Percentiles rank a stretch among this genome's conserved stretches.
Conservation (phyloP, 2,888 invertebrate genomes). For the Hoplodrina ambigua region DNA sequence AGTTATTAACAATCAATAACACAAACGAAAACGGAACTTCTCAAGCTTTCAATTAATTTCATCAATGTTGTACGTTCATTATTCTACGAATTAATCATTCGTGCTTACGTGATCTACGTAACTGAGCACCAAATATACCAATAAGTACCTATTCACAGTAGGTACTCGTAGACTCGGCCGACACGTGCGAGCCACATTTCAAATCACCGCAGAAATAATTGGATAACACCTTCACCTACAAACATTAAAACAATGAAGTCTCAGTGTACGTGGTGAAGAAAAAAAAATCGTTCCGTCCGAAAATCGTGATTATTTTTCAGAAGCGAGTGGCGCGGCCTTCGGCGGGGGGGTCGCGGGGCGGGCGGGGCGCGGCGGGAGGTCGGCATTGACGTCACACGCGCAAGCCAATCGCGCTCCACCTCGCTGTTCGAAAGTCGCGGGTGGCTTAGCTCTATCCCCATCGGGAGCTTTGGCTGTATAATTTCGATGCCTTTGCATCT, state of each 20-base stretch:
- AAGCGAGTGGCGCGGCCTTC: conserved; percentile 84
- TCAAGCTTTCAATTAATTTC: conserved; percentile 34
- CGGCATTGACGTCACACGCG: conserved; percentile 89
- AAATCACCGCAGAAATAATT: conserved; percentile 59
- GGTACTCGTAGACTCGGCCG: conserved; percentile 35
- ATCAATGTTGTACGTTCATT: conserved; percentile 37
- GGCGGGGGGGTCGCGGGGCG: conserved; percentile 72
- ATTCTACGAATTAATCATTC: conserved; percentile 42
- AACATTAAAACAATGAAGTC: conserved; percentile 68
- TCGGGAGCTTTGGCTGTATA: conserved; percentile 73
- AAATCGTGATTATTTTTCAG: conserved; percentile 88
- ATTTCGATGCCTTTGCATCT: conserved; percentile 70
- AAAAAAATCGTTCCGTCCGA: conserved; percentile 77
- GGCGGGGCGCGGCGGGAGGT: conserved; percentile 80
- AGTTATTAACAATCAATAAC: conserved; percentile 2
- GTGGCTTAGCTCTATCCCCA: conserved; percentile 77
- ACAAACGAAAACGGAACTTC: conserved; percentile 7
- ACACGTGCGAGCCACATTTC: conserved; percentile 63
- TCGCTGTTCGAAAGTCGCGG: conserved; percentile 77
- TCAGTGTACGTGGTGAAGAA: conserved; percentile 65
- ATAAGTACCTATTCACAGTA: conserved; percentile 17
- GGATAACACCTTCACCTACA: conserved; percentile 61
- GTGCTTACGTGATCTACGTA: conserved; percentile 49
- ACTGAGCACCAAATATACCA: conserved; percentile 31
- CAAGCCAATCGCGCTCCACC: conserved; percentile 82